Percentiles rank a stretch among this genome's conserved stretches.
These are phyloP conservation scores for Smutsia temminckii DNA, from an alignment of 2,797 vertebrate genomes.

Conservation along the genomic window DNA sequence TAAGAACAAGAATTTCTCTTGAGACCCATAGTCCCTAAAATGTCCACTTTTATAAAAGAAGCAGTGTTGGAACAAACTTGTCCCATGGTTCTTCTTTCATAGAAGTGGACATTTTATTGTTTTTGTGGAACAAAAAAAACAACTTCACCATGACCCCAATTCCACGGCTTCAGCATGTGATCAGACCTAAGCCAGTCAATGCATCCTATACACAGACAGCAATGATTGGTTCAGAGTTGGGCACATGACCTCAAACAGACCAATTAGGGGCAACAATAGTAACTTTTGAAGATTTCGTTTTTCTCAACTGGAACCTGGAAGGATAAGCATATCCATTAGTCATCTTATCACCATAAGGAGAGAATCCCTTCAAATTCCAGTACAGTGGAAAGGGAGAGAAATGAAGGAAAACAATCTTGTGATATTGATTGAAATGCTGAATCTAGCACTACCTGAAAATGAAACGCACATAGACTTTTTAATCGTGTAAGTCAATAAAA, in stretches of 20 bases:
- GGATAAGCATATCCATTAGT: background rate
- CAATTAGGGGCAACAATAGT: background rate
- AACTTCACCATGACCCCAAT: background rate
- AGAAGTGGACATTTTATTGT: background rate
- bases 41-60: background rate
- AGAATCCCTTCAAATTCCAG: background rate
- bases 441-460: background rate
- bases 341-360: background rate
- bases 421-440: background rate
- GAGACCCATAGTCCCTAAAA: background rate
- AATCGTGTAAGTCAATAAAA: background rate
- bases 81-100: background rate
- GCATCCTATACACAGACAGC: background rate
- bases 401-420: background rate
- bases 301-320: background rate
- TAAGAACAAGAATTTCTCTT: slow-evolving; percentile 3
- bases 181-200: background rate
- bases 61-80: background rate
- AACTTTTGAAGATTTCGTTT: background rate
- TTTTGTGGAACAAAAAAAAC: background rate
- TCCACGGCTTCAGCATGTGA: background rate
- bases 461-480: background rate
- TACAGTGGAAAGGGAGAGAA: background rate
- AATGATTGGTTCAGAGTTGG: background rate
- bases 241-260: background rate